A percentile compares a stretch with the other conserved stretches of the same genome.
These are phyloP conservation scores for Papilio machaon DNA, from an alignment of 1,140 invertebrate genomes.

Conservation along the genomic window DNA sequence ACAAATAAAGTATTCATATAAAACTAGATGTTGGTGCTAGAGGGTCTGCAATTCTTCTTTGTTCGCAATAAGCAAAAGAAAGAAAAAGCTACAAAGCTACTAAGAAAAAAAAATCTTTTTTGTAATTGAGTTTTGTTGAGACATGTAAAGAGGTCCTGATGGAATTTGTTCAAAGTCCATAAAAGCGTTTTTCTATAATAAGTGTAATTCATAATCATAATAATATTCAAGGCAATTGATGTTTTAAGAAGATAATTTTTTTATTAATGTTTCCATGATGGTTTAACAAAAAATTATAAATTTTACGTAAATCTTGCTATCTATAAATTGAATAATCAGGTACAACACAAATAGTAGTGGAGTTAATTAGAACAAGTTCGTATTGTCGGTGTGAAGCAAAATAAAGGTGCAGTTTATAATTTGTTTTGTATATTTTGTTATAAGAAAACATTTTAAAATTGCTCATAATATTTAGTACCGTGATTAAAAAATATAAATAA, in stretches of 20 bases:
- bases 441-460: too few species aligned
- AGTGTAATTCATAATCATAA: constrained; percentile 2
- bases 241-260: constrained; percentile 39
- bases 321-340: constrained; percentile 66
- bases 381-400: not conserved
- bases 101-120: too few species aligned
- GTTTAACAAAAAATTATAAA: constrained; percentile 68
- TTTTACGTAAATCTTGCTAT: constrained; percentile 78
- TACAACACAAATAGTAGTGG: constrained; percentile 68
- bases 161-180: too few species aligned
- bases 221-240: constrained; percentile 12
- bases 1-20: too few species aligned
- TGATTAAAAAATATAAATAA: too few species aligned
- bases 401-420: not conserved
- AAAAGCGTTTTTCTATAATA: not conserved
- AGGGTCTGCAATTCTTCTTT: too few species aligned
- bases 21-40: too few species aligned
- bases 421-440: not conserved
- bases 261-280: constrained; percentile 68
- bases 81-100: too few species aligned
- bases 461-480: too few species aligned
- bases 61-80: too few species aligned
- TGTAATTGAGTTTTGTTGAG: too few species aligned
- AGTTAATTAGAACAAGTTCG: constrained; percentile 61
- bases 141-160: not conserved